phyloP scores from a whole-genome alignment of 2,797 vertebrate species.

The Bradypodion pumilum region DNA sequence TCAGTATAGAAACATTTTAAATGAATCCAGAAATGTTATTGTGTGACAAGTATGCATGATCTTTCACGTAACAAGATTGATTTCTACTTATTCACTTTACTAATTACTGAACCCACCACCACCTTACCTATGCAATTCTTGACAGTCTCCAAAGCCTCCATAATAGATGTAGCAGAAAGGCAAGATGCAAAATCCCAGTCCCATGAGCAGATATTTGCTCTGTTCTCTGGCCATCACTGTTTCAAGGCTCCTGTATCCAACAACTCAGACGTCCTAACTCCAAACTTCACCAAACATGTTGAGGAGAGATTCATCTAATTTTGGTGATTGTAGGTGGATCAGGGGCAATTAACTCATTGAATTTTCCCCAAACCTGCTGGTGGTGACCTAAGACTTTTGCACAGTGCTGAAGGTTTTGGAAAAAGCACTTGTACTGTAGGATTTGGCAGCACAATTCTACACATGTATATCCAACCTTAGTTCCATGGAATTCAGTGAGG shows the following conservation, averaged over 20 bases:
- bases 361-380: too few relatives aligned
- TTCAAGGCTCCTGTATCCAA: too few relatives aligned
- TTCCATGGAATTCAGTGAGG: background rate
- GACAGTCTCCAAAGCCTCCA: background rate
- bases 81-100: background rate
- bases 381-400: too few relatives aligned
- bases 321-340: too few relatives aligned
- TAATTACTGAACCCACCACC: background rate
- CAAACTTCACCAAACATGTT: too few relatives aligned
- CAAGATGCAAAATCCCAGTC: background rate
- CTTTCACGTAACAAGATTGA: background rate
- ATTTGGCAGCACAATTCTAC: background rate
- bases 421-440: background rate
- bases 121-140: background rate
- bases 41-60: background rate
- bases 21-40: background rate
- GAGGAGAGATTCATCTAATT: too few relatives aligned
- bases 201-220: background rate
- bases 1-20: background rate
- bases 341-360: too few relatives aligned
- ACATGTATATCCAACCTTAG: background rate
- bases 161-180: background rate
- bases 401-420: too few relatives aligned
- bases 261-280: too few relatives aligned
- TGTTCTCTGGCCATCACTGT: background rate